Base-by-base conservation (phyloP, 2,797 vertebrate species). In the Hippoglossus hippoglossus region DNA sequence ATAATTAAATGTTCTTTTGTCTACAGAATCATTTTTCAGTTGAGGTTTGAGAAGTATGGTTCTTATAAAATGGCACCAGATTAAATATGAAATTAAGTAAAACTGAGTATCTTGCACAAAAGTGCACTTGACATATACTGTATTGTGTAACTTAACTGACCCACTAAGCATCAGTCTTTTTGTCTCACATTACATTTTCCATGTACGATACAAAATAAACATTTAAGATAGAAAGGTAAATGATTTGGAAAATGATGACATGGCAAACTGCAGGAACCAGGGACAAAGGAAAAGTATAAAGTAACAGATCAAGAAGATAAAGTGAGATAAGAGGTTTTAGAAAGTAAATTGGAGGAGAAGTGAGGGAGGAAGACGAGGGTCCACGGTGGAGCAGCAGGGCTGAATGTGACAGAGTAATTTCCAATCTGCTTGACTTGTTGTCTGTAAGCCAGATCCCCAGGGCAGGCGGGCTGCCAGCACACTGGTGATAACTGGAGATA, bases 401-500 rank as follows among this genome's bases (percentile, higher is more conserved):
- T 81, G 80, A 82, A 86, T 84, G 60, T 91, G 82, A 90, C 84
- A 69, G 78, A 84, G 82, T 93, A 90, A 92, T 89, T 89, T 85
- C 80, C 81, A 82, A 80, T 91, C 76, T 88, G 87, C 82, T 81
- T 86, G 79, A 90, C 82, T 87, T 89, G 81, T 79, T 86, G 86
- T 86, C 78, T 90, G 63, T 77, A 73, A 87, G 85, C 83, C 83
- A 87, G 89, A 90, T 86, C 87, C 80, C 58, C 41, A 18, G 59
- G 41, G 46, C 60, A 87, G 88, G 83, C 76, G 6, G 59, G 58
- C 68, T 65, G 85, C 89, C 90, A 90, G 65, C 70, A 65, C 67
- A 75, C 83, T 69, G 90, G 90, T 92, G 80, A 86, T 89, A 91
- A 84, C 61, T 85, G 78, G 57, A 85, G 90, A 93, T 92, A 87